Evolutionary conservation across 2,888 invertebrate species (phyloP), one percentile per base, ranked within the genome.

Genomic region (Theodoxus fluviatilis): DNA sequence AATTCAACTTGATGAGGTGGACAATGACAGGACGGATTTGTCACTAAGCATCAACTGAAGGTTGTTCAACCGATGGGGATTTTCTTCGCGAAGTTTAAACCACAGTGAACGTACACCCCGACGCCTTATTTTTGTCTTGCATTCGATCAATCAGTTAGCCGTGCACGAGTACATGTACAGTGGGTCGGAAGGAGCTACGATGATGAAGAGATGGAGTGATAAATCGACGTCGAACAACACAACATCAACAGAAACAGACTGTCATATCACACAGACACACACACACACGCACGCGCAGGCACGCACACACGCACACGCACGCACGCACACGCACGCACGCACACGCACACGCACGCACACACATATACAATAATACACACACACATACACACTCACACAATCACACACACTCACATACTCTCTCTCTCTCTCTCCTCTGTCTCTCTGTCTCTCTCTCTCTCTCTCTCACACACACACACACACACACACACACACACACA

Each of bases 401-500:
- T 22, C 57, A 57, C 57, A 2, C 57, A 57, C 57, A 2, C 57
- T 31, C 55, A 1, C 55, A 55, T 31, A 25, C 33, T 31, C 3
- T 9, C 33, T 31, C 55, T 9, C 57, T 31, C 57, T 0, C 57
- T 6, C 57, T 31, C 57, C 4, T 33, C 4, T 31, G 4, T 31
- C 55, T 28, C 55, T 28, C 22, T 31, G 28, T 9, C 55, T 31
- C 55, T 9, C 55, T 31, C 55, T 9, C 55, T 31, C 25, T 31
- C 55, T 12, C 55, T 12, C 55, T 12, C 55, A 22, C 55, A 22
- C 55, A 22, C 55, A 22, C 55, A 22, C 55, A 22, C 55, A 28
- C 55, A 12, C 55, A 55, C 55, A 3, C 55, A 55, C 55, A 28
- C 55, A 55, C 55, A 55, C 55, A 55, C 55, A 55, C 55, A 55